Evolutionary conservation across 2,113 vertebrate genomes (phyloP).

Genomic region (Circaetus gallicus): DNA sequence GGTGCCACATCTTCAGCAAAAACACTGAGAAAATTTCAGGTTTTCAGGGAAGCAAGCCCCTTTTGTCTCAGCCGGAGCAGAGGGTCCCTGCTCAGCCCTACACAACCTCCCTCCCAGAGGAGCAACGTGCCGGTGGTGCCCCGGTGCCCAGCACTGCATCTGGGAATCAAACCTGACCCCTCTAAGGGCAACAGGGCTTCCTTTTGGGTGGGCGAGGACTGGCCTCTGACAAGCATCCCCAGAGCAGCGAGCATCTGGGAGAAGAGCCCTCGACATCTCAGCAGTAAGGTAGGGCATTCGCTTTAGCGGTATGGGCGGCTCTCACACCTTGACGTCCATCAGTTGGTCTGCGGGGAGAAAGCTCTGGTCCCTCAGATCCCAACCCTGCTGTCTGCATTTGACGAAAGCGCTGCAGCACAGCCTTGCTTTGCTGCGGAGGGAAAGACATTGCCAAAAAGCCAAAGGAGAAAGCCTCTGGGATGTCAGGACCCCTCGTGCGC

Average conservation of each 20-base stretch:
- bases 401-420: background rate
- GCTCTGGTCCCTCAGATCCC: background rate
- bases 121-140: fast-evolving
- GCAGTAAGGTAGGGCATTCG: background rate
- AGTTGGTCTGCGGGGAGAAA: background rate
- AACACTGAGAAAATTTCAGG: background rate
- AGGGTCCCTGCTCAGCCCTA: background rate
- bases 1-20: constrained; percentile 14
- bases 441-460: background rate
- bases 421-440: background rate
- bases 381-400: background rate
- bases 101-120: fast-evolving
- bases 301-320: background rate
- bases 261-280: background rate
- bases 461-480: background rate
- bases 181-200: background rate
- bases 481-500: fast-evolving
- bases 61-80: background rate
- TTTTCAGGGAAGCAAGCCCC: background rate
- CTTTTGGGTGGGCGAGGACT: background rate
- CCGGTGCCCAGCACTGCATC: fast-evolving
- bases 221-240: background rate
- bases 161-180: background rate
- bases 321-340: background rate
- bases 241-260: background rate